Evolutionary conservation across 2,888 invertebrate species (phyloP).

Genomic region (Masnerella sp.): DNA sequence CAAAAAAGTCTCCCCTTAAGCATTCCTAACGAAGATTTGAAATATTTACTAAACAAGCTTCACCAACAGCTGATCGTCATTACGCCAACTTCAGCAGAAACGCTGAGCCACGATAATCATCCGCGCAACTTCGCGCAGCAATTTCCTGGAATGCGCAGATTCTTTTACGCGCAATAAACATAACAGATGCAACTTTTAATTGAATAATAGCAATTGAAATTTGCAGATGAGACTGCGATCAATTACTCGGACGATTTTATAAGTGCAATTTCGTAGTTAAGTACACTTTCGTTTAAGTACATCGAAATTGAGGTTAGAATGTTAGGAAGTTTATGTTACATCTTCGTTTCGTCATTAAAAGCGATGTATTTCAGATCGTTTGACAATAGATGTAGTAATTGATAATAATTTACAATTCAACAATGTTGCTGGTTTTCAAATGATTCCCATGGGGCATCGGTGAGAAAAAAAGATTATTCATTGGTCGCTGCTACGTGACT

Average conservation of each 20-base stretch:
- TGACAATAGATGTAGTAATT: no score
- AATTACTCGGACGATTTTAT: background rate
- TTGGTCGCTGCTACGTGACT: slow-evolving; percentile 20
- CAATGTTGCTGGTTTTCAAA: no score
- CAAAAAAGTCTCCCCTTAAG: background rate
- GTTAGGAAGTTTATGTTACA: no score
- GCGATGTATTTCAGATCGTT: no score
- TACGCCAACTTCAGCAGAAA: slow-evolving; percentile 26
- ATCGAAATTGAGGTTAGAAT: background rate
- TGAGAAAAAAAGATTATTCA: slow-evolving; percentile 20
- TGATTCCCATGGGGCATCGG: no score
- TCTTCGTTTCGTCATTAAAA: no score
- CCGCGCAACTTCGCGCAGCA: slow-evolving; percentile 24
- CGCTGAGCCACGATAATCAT: slow-evolving; percentile 49
- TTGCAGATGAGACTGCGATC: slow-evolving; percentile 16
- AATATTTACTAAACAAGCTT: slow-evolving; percentile 14
- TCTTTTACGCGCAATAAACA: slow-evolving; percentile 49
- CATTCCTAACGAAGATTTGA: slow-evolving; percentile 7
- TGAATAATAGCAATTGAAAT: slow-evolving; percentile 49
- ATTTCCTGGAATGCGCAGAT: slow-evolving; percentile 50
- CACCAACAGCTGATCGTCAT: slow-evolving; percentile 40
- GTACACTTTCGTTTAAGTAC: slow-evolving; percentile 16
- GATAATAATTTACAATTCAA: no score
- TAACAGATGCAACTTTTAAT: slow-evolving; percentile 36
- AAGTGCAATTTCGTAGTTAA: background rate